Evolutionary conservation across 2,113 vertebrate genomes (phyloP).

Genomic region (Gambusia affinis): DNA sequence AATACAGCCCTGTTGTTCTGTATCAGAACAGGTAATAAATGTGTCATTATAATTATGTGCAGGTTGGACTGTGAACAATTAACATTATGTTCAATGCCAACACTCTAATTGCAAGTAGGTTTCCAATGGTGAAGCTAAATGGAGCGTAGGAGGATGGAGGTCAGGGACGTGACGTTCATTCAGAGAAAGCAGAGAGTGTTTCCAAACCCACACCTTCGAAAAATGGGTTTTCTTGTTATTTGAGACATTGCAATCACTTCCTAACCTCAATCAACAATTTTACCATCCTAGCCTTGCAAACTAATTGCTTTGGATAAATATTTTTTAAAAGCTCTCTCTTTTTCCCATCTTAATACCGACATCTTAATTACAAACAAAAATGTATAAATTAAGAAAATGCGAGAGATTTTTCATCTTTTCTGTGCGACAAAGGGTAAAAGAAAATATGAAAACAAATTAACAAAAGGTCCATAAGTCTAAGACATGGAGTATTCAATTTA

Average conservation of each 20-base stretch:
- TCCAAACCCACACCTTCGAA: not conserved
- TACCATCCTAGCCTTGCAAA: not conserved
- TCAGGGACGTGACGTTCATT: slow-evolving; percentile 9
- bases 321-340: not conserved
- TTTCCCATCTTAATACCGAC: not conserved
- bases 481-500: not conserved
- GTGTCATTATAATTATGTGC: not conserved
- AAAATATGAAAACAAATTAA: not conserved
- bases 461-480: no score
- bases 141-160: slow-evolving; percentile 5
- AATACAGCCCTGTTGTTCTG: not conserved
- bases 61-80: not conserved
- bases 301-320: slow-evolving; percentile 1
- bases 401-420: not conserved
- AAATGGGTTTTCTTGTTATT: not conserved
- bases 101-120: not conserved
- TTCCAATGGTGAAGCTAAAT: not conserved
- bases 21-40: not conserved
- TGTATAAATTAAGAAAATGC: not conserved
- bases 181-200: not conserved
- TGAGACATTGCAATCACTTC: not conserved
- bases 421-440: not conserved
- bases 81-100: slow-evolving; percentile 7
- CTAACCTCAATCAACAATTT: not conserved
- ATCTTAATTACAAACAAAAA: not conserved